Evolutionary conservation across 1,140 invertebrate genomes (phyloP), one percentile per base, ranked within the genome.

Genomic region (Aphelenchoides besseyi): DNA sequence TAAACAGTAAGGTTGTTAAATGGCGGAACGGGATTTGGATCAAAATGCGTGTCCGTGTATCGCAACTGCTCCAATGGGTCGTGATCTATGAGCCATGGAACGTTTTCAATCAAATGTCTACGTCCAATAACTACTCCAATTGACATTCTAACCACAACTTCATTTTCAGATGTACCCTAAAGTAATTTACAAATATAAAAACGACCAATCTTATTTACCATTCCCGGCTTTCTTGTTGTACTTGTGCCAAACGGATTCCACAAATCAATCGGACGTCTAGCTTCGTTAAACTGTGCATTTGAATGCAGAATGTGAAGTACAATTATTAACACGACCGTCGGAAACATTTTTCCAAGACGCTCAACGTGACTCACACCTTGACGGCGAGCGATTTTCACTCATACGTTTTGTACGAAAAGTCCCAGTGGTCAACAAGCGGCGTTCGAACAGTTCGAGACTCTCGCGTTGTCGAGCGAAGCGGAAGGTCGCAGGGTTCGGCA

Each of bases 211-310:
- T 64, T 18, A 68, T 52, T 74, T 59, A 68, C 70, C 26, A 28
- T 26, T 36, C 73, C 73, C 0, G 76, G 70, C 26, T 57, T 52
- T 23, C 69, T 68, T n/a, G 80, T 76, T 12, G 80, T 78, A 30
- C 74, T 54, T 26, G 76, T 70, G 5, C 81, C 78, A 48, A 82
- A 80, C n/a, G 80, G 78, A 68, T 82, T 64, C 77, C 77, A 82
- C 37, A 82, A 55, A 68, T 82, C 79, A n/a, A 82, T 64, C 2
- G 76, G 71, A 53, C 80, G 70, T 5, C 75, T 79, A 30, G 76
- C 73, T 68, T 75, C 70, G n/a, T 53, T 35, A 36, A 77, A 75
- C 32, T 77, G 64, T 36, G 53, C 62, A 75, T 59, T 59, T n/a
- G 37, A 8, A 8, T 5, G n/a, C n/a, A 41, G 37, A 41, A n/a